Percentiles rank a stretch among this genome's conserved stretches.
These are phyloP conservation scores for Chelonus formosanus DNA, from an alignment of 2,888 invertebrate genomes.

Conservation along the genomic window DNA sequence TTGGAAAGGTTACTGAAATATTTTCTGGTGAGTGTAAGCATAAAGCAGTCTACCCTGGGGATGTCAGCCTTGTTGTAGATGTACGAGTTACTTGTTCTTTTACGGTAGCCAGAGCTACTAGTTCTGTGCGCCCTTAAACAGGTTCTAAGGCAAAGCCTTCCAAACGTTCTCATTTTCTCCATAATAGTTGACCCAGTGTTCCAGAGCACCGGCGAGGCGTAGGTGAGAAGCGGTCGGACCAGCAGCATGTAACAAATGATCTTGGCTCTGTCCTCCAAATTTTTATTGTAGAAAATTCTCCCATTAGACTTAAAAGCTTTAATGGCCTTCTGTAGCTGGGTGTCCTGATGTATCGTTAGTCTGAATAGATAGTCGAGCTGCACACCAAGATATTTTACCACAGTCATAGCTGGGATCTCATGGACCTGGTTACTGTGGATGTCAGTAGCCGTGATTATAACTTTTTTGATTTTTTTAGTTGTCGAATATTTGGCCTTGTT, in stretches of 20 bases:
- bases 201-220: slow-evolving; percentile 1
- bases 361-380: slow-evolving; percentile 20
- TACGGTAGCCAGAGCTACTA: not conserved
- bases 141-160: too few relatives aligned
- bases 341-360: slow-evolving; percentile 12
- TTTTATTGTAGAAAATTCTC: slow-evolving; percentile 13
- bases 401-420: not conserved
- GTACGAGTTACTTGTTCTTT: not conserved
- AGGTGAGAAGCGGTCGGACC: slow-evolving; percentile 2
- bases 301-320: not conserved
- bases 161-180: not conserved
- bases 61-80: not conserved
- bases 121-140: not conserved
- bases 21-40: not conserved
- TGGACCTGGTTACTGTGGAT: not conserved
- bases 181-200: not conserved
- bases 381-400: slow-evolving; percentile 30
- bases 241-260: slow-evolving; percentile 15
- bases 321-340: slow-evolving; percentile 21
- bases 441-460: slow-evolving; percentile 26
- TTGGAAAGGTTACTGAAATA: not conserved
- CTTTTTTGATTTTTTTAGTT: slow-evolving; percentile 22
- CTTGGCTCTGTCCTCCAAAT: slow-evolving; percentile 4
- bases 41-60: not conserved
- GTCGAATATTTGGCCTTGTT: slow-evolving; percentile 9